A percentile compares a stretch with the other conserved stretches of the same genome.
Conservation (phyloP, 2,888 invertebrate genomes). For the Heliconius cydno region DNA sequence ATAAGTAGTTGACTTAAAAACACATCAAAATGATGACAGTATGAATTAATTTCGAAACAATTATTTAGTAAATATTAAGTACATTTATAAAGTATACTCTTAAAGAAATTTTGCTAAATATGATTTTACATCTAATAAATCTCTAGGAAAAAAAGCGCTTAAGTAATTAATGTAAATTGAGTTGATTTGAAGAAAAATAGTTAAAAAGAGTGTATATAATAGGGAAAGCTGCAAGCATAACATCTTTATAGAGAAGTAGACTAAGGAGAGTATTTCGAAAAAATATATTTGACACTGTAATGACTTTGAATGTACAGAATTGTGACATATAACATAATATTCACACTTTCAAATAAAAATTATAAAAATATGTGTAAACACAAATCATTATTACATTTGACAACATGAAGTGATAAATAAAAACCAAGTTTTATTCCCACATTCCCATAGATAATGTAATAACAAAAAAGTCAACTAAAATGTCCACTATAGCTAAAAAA, state of each 20-base stretch:
- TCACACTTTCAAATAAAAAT: not conserved
- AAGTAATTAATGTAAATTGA: not conserved
- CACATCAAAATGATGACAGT: not conserved
- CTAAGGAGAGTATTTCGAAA: not conserved
- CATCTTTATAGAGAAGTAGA: not conserved
- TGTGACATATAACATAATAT: not conserved
- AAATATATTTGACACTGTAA: not conserved
- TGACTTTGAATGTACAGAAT: not conserved
- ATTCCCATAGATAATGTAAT: not conserved
- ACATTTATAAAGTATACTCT: no score
- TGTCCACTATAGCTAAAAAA: conserved; percentile 64
- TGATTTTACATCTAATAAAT: not conserved
- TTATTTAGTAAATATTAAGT: no score
- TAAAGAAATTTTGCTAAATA: not conserved
- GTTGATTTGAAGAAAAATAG: no score
- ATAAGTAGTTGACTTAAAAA: not conserved
- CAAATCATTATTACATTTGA: not conserved
- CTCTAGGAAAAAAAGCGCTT: no score
- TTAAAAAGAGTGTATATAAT: not conserved
- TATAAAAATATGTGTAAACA: not conserved
- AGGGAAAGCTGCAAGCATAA: not conserved
- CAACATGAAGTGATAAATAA: conserved; percentile 1
- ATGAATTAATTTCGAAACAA: not conserved
- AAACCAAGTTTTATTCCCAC: not conserved
- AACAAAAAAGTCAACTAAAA: conserved; percentile 45